These are phyloP conservation scores for Serranus cabrilla DNA, from an alignment of 2,797 vertebrate genomes.

Conservation along the genomic window DNA sequence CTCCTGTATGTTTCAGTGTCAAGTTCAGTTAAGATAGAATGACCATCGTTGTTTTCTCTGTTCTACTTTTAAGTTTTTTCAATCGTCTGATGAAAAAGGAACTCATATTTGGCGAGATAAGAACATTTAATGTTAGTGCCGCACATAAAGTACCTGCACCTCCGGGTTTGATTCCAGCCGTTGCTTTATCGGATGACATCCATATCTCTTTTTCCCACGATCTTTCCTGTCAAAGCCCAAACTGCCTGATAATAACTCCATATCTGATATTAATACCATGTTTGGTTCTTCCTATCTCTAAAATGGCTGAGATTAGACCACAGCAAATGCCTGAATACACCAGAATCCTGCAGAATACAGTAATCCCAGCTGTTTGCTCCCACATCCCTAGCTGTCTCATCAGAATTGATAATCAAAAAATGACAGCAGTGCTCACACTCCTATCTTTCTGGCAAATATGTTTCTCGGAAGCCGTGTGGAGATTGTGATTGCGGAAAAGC, in stretches of 20 bases:
- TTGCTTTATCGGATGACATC: neutral
- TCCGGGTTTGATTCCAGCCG: neutral
- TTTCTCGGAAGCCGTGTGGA: constrained; percentile 63
- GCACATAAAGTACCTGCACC: neutral
- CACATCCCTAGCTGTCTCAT: constrained; percentile 67
- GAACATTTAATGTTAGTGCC: neutral
- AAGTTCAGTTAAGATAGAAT: constrained; percentile 30
- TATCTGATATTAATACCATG: constrained; percentile 22
- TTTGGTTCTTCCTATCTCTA: constrained; percentile 28
- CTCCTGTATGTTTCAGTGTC: constrained; percentile 31
- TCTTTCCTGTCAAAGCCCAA: constrained; percentile 20
- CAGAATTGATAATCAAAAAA: constrained; percentile 78
- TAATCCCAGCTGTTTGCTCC: constrained; percentile 57
- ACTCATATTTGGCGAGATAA: neutral
- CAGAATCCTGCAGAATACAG: constrained; percentile 31
- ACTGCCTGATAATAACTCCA: constrained; percentile 21
- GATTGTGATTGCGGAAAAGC: constrained; percentile 70
- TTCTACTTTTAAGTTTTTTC: neutral
- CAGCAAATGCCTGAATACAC: constrained; percentile 34
- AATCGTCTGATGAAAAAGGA: neutral
- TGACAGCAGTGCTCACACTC: constrained; percentile 71
- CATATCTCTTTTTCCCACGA: neutral
- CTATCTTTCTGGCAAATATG: constrained; percentile 74
- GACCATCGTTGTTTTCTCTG: neutral
- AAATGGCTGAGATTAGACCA: constrained; percentile 43